Evolutionary conservation across 2,888 invertebrate genomes (phyloP), one percentile per base, ranked within the genome.

Genomic region (Drosophila cognata): DNA sequence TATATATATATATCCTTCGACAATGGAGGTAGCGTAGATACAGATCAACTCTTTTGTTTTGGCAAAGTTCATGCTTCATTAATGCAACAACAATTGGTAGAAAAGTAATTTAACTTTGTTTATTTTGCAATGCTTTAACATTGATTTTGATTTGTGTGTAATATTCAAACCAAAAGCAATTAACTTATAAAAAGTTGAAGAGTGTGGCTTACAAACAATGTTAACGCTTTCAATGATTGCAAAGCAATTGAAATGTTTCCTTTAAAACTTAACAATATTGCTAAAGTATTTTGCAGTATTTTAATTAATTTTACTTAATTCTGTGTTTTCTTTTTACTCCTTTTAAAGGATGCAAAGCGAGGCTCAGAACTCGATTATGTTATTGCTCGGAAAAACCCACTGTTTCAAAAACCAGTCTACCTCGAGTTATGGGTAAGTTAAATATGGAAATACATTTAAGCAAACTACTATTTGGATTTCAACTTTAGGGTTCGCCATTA

Each of bases 301-400:
- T 18, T 11, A n/a, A 21, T 21, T 21, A 21, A 21, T 21, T 21
- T 21, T 21, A 21, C 21, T 21, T 21, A 21, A 21, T 21, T 21
- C 21, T 21, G 21, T 21, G 21, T 21, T 21, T 21, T 21, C 21
- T 21, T 21, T 7, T 18, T 11, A n/a, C 78, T 88, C 79, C 77
- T 81, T 87, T 94, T 93, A 71, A 93, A 97, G 97, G 95, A 96
- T 91, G 95, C 96, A 41, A 96, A 96, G 92, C 94, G 96, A 76
- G 97, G 97, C 67, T 96, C 96, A 10, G 97, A 97, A 93, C 93
- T 98, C 85, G 97, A 97, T 92, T 96, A 96, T 91, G 95, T 97
- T 69, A 95, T 97, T 77, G 97, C 96, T 10, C 95, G 96, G 88
- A 97, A 97, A 89, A 97, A 97, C 93, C 96, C 96, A 51, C 94